Conservation (phyloP, 2,797 vertebrate species). For the Enteromius viviparus region DNA sequence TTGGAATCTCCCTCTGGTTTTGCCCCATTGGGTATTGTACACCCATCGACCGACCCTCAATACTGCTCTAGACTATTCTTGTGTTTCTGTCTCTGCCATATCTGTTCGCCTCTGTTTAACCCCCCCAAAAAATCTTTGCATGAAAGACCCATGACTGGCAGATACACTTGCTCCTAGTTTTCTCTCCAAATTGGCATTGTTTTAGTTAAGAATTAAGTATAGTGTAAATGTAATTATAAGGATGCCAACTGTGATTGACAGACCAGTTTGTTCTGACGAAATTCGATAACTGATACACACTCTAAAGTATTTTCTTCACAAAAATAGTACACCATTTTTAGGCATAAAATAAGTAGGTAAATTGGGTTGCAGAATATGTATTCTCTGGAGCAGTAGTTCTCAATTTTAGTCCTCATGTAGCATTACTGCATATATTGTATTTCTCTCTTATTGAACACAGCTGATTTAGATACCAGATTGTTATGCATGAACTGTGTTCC, state of each 20-base stretch:
- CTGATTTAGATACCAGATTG: too few species aligned
- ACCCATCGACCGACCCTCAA: too few species aligned
- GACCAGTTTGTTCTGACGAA: background rate
- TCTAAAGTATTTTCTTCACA: background rate
- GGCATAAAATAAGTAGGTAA: background rate
- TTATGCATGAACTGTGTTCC: too few species aligned
- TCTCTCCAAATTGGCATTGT: background rate
- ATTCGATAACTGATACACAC: background rate
- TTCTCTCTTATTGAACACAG: too few species aligned
- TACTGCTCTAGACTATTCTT: too few species aligned
- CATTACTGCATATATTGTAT: too few species aligned
- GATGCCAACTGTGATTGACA: background rate
- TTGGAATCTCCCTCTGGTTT: too few species aligned
- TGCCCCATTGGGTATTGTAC: too few species aligned
- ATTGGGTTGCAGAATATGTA: background rate
- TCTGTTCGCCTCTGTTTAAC: too few species aligned
- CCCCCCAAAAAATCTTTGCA: background rate
- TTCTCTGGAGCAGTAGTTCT: too few species aligned
- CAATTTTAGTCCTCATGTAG: too few species aligned
- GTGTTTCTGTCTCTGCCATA: too few species aligned
- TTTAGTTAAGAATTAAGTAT: background rate
- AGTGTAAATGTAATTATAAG: background rate
- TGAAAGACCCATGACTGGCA: background rate
- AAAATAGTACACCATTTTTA: background rate
- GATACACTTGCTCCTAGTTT: background rate